These are phyloP conservation scores for Pholis gunnellus DNA, from an alignment of 2,113 vertebrate species.

Conservation along the genomic window DNA sequence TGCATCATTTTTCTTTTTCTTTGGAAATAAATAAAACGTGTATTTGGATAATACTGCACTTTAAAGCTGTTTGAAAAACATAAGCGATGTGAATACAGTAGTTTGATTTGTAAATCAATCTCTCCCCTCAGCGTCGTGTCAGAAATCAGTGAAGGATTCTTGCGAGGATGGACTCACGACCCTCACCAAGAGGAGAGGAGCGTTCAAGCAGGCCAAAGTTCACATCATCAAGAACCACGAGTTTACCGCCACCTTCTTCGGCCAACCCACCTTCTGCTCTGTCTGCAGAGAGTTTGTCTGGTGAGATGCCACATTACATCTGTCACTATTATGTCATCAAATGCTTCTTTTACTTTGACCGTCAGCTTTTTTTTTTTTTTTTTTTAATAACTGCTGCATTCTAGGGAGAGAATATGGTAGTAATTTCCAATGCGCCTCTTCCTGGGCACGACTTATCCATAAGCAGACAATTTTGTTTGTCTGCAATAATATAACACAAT, in stretches of 20 bases:
- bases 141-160: conserved; percentile 53
- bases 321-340: neutral
- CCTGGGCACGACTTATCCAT: neutral
- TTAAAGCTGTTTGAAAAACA: neutral
- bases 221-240: conserved; percentile 96
- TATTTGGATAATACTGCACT: neutral
- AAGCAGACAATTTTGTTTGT: conserved; percentile 22
- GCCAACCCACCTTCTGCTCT: conserved; percentile 97
- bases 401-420: neutral
- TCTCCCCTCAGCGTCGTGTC: conserved; percentile 37
- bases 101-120: conserved; percentile 26
- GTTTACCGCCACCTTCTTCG: conserved; percentile 95
- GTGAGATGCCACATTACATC: conserved; percentile 81
- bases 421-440: neutral
- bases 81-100: neutral
- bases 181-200: conserved; percentile 92
- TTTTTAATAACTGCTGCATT: neutral
- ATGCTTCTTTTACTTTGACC: neutral
- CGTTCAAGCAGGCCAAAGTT: conserved; percentile 97
- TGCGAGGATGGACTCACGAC: conserved; percentile 87
- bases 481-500: conserved; percentile 2
- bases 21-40: neutral
- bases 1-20: neutral
- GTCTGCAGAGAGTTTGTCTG: conserved; percentile 98
- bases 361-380: neutral